A percentile compares a stretch with the other conserved stretches of the same genome.
Conservation (phyloP, 2,888 invertebrate species). For the Odontothrips loti region DNA sequence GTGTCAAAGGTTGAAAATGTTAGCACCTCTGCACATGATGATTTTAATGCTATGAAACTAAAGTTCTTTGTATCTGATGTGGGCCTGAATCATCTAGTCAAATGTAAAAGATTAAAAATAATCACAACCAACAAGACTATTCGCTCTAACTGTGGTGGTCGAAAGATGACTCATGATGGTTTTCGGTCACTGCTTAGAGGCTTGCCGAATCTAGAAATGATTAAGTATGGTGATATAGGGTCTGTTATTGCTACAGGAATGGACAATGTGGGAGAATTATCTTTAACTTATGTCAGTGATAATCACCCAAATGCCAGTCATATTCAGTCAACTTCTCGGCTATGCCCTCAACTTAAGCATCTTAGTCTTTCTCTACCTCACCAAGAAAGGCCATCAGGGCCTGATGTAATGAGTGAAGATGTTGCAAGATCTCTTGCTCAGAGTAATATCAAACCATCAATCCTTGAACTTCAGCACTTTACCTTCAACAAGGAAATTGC, state of each 20-base stretch:
- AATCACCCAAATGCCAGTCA: conserved; percentile 35
- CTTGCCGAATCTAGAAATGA: conserved; percentile 35
- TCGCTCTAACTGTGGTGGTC: conserved; percentile 36
- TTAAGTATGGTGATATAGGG: conserved; percentile 38
- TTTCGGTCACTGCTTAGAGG: conserved; percentile 36
- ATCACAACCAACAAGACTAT: conserved; percentile 37
- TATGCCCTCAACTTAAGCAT: conserved; percentile 36
- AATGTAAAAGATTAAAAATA: conserved; percentile 36
- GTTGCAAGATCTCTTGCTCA: conserved; percentile 34
- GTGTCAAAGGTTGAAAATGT: conserved; percentile 36
- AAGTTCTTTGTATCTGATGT: conserved; percentile 38
- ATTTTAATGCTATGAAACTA: conserved; percentile 38
- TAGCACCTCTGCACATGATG: conserved; percentile 19
- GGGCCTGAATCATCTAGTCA: conserved; percentile 37
- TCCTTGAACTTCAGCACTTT: conserved; percentile 35
- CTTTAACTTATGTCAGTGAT: conserved; percentile 36
- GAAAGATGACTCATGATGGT: conserved; percentile 37
- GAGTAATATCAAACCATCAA: conserved; percentile 33
- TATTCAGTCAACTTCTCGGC: conserved; percentile 34
- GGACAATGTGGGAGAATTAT: conserved; percentile 35
- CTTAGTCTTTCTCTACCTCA: conserved; percentile 33
- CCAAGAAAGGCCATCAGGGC: conserved; percentile 26
- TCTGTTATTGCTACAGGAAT: conserved; percentile 36
- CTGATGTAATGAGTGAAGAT: conserved; percentile 27
- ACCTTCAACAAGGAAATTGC: conserved; percentile 34